Evolutionary conservation across 2,113 vertebrate species (phyloP), one percentile per base, ranked within the genome.

Genomic region (Puma concolor): DNA sequence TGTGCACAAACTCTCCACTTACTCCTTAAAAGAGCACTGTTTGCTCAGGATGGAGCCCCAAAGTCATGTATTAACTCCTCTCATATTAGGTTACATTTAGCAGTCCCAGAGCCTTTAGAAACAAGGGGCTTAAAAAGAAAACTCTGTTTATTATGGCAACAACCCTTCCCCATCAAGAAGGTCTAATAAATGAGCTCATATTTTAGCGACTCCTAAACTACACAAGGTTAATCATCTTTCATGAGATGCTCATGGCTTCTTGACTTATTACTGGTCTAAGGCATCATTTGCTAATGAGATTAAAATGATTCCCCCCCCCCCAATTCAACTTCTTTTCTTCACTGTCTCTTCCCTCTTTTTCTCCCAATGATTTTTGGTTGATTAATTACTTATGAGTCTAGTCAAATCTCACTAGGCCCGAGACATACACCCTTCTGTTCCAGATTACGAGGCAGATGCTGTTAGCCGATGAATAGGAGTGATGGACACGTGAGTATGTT

Each of bases 191-290:
- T 97, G 97, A 98, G 79, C 93, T 97, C 91, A 54, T 88, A 89
- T 88, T 89, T 97, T 95, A 87, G 80, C 93, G 98, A 98, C 95
- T 97, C 88, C 93, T 97, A 97, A 97, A 98, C 96, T 38, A 96
- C 31, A 97, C 96, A 97, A 98, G 97, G 97, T 97, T 98, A 98
- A 97, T 98, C 97, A 88, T 96, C 95, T 97, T 93, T 93, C 94
- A 81, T 25, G 85, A 94, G 82, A 82, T 89, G 50, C 52, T 96
- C 80, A n/a, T 89, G 92, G 82, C 94, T 97, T 96, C 91, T 93
- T 95, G 97, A 98, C 95, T 98, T 91, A 95, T 87, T 91, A 95
- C 82, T 87, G 72, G 91, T 97, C 91, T 54, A 95, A 96, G 89
- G 93, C 93, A 77, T 94, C 95, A 94, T 94, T 96, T 86, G 95